Conservation (phyloP, 2,113 vertebrate genomes). For the Nanorana parkeri region DNA sequence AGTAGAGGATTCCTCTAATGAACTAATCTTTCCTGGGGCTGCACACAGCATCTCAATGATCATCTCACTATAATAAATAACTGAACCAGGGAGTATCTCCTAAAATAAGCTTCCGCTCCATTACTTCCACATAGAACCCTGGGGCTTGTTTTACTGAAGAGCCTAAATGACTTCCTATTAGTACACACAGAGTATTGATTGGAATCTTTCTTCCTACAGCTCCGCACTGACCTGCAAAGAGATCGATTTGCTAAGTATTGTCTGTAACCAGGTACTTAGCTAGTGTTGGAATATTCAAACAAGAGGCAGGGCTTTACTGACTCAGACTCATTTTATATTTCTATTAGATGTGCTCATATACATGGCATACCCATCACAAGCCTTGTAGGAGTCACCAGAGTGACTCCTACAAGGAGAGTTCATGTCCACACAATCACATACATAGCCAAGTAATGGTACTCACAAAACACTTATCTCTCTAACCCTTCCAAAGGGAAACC, state of each 20-base stretch:
- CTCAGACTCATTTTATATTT: too few species aligned
- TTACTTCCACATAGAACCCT: slow-evolving; percentile 11
- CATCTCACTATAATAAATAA: slow-evolving; percentile 6
- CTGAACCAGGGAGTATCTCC: background rate
- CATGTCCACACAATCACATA: too few species aligned
- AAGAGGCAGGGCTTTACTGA: background rate
- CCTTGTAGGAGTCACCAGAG: too few species aligned
- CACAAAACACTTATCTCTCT: too few species aligned
- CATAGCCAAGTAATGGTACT: too few species aligned
- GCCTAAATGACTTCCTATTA: slow-evolving; percentile 43
- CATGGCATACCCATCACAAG: too few species aligned
- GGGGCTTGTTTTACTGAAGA: slow-evolving; percentile 29
- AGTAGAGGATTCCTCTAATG: background rate
- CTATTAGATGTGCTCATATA: too few species aligned
- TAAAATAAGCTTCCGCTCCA: slow-evolving; percentile 29
- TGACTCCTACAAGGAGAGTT: too few species aligned
- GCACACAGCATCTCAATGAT: background rate
- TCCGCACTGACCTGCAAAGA: slow-evolving; percentile 21
- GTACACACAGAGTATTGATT: slow-evolving; percentile 29
- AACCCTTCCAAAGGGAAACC: too few species aligned
- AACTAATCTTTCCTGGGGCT: background rate
- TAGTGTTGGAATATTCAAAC: background rate
- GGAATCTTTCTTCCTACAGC: slow-evolving; percentile 3
- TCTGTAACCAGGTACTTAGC: background rate
- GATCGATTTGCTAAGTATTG: slow-evolving; percentile 37